phyloP scores from a whole-genome alignment of 2,797 vertebrate genomes.

The Ciconia nigra region DNA sequence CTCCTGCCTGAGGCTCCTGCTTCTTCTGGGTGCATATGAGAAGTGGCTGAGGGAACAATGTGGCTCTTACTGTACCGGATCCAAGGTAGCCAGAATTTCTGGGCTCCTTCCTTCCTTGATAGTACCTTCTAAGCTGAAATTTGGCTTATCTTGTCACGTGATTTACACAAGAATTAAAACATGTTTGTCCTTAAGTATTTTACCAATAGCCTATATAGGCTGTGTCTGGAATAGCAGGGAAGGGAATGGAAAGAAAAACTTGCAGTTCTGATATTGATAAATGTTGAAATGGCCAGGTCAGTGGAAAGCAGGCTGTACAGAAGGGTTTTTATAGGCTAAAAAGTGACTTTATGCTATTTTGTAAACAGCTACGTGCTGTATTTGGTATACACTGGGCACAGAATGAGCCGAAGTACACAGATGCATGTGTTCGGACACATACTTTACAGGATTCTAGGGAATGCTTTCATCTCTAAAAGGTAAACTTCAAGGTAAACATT shows the following conservation, averaged over 20 bases:
- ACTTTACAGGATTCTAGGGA: neutral
- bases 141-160: neutral
- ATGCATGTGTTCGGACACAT: neutral
- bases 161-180: neutral
- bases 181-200: neutral
- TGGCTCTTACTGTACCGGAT: neutral
- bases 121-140: neutral
- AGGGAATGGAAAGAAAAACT: neutral
- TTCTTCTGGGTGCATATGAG: neutral
- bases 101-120: neutral
- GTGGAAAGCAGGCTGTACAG: neutral
- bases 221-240: neutral
- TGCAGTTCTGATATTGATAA: neutral
- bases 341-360: neutral
- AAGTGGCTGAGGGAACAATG: neutral
- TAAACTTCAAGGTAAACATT: neutral
- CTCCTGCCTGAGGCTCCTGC: neutral
- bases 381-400: neutral
- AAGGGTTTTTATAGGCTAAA: neutral
- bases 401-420: neutral
- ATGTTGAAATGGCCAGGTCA: neutral
- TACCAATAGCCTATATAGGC: neutral
- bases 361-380: neutral
- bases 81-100: neutral
- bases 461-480: neutral